Conservation (phyloP, 2,888 invertebrate species). For the Spicauda simplicius region DNA sequence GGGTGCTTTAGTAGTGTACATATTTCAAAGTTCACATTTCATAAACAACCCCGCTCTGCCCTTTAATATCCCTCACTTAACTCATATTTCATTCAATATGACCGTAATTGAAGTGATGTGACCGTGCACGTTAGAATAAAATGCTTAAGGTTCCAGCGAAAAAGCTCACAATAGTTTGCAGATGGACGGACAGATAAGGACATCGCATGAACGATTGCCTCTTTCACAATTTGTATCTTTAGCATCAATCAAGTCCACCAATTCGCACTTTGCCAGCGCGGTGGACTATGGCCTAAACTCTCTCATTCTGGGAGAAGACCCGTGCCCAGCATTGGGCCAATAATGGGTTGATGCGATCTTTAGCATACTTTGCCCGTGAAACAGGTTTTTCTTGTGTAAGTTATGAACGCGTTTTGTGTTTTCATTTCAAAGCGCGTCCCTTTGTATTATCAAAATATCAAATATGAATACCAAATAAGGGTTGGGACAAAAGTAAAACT, state of each 20-base stretch:
- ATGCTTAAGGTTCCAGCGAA: constrained; percentile 59
- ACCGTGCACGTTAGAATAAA: constrained; percentile 63
- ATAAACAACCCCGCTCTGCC: constrained; percentile 77
- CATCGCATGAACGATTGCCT: constrained; percentile 79
- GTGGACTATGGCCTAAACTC: too few relatives aligned
- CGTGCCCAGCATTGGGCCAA: too few relatives aligned
- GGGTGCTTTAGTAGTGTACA: constrained; percentile 75
- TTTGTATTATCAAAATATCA: constrained; percentile 82
- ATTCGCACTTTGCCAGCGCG: too few relatives aligned
- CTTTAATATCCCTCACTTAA: constrained; percentile 84
- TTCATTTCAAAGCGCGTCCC: constrained; percentile 76
- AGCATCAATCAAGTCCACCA: too few relatives aligned
- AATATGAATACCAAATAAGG: constrained; percentile 85
- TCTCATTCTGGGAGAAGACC: too few relatives aligned
- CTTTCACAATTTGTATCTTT: constrained; percentile 84
- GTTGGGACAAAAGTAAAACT: constrained; percentile 82
- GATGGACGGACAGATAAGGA: constrained; percentile 60
- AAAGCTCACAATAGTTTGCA: constrained; percentile 67
- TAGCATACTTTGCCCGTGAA: constrained; percentile 77
- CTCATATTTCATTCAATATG: constrained; percentile 84
- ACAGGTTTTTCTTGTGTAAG: constrained; percentile 79
- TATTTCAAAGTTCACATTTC: constrained; percentile 82
- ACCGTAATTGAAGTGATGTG: constrained; percentile 80
- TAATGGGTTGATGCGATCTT: too few relatives aligned
- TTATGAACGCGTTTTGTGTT: constrained; percentile 69